A percentile compares a stretch with the other conserved stretches of the same genome.
These are phyloP conservation scores for Ciconia stormi DNA, from an alignment of 2,113 vertebrate genomes.

Conservation along the genomic window DNA sequence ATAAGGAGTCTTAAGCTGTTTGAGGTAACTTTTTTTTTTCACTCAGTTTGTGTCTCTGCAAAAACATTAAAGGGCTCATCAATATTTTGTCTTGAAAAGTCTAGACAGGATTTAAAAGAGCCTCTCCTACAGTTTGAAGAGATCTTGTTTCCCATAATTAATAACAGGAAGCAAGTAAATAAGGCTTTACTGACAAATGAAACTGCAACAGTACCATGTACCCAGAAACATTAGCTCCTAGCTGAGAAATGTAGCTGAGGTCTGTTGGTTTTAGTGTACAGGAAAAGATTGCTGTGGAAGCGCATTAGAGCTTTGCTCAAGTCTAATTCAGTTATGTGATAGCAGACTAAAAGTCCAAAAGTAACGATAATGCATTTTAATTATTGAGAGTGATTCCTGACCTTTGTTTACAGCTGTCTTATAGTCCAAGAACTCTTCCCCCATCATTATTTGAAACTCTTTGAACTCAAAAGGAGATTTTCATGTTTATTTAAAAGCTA, in stretches of 20 bases:
- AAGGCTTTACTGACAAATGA: conserved; percentile 69
- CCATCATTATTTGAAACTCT: conserved; percentile 37
- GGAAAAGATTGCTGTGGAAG: not conserved
- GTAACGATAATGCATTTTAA: not conserved
- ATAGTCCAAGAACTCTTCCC: not conserved
- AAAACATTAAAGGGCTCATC: conserved; percentile 61
- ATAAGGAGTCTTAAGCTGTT: conserved; percentile 41
- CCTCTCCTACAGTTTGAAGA: conserved; percentile 51
- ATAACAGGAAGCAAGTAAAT: conserved; percentile 75
- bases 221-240: conserved; percentile 26
- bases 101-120: conserved; percentile 68
- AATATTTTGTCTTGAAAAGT: conserved; percentile 66
- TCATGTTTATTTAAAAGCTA: conserved; percentile 80
- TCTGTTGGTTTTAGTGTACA: not conserved
- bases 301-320: not conserved
- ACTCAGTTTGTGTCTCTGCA: conserved; percentile 25
- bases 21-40: conserved; percentile 30
- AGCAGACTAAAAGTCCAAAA: not conserved
- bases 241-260: not conserved
- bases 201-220: conserved; percentile 22
- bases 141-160: conserved; percentile 74
- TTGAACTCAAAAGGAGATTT: conserved; percentile 41
- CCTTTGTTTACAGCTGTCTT: not conserved
- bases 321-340: not conserved
- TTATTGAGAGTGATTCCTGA: not conserved